Evolutionary conservation across 92 coral and sea anemone species (phyloP).

Genomic region (Actinostola sp.): DNA sequence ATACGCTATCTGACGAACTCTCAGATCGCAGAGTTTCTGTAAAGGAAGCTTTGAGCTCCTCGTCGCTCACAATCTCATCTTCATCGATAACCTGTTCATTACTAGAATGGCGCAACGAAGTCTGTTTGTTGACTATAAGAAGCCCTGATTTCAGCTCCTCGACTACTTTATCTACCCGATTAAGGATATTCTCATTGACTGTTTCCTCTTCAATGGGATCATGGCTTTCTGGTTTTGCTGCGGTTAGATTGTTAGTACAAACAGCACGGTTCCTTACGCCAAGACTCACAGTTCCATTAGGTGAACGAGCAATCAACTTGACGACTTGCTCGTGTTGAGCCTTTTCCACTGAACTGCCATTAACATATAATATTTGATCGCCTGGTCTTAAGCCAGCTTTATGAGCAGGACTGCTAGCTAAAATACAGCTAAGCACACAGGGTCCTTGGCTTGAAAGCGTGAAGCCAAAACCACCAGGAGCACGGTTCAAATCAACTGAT

Average conservation of each 20-base stretch:
- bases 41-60: slow-evolving; percentile 85
- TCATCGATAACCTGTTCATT: slow-evolving; percentile 67
- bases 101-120: slow-evolving; percentile 30
- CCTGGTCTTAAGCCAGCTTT: slow-evolving; percentile 88
- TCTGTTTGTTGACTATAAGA: slow-evolving; percentile 55
- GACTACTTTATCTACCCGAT: slow-evolving; percentile 91
- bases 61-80: slow-evolving; percentile 90
- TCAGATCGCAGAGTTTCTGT: slow-evolving; percentile 70
- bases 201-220: slow-evolving; percentile 56
- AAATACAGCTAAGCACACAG: slow-evolving; percentile 91
- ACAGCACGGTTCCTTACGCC: slow-evolving; percentile 65
- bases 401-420: slow-evolving; percentile 92
- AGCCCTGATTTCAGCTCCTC: slow-evolving; percentile 88
- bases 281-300: slow-evolving; percentile 77
- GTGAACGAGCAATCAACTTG: slow-evolving; percentile 78
- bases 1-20: slow-evolving; percentile 59
- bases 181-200: slow-evolving; percentile 62
- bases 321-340: slow-evolving; percentile 89
- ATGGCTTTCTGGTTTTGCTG: slow-evolving; percentile 21
- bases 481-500: slow-evolving; percentile 72
- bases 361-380: slow-evolving; percentile 86
- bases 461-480: slow-evolving; percentile 88
- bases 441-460: slow-evolving; percentile 95
- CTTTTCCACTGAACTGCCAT: slow-evolving; percentile 80
- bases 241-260: slow-evolving; percentile 18